Evolutionary conservation across 2,888 invertebrate species (phyloP).

Genomic region (Clunio marinus): DNA sequence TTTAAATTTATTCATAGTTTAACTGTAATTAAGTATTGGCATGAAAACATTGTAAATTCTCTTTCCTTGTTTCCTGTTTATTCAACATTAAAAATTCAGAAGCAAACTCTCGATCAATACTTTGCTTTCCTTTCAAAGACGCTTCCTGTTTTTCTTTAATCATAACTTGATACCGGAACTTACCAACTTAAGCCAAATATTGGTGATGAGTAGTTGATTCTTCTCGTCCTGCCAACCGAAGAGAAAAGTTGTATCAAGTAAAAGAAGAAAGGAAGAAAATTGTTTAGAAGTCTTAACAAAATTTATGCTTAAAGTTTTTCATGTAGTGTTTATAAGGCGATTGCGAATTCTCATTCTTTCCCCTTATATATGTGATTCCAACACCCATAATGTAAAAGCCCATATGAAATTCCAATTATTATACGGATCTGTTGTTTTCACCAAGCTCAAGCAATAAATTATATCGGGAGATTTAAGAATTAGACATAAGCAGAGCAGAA

Average conservation of each 20-base stretch:
- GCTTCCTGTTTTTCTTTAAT: neutral
- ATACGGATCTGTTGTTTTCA: constrained; percentile 27
- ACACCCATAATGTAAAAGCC: too few species aligned
- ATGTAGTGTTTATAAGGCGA: neutral
- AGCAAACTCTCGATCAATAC: neutral
- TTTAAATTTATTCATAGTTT: neutral
- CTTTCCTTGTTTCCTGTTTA: neutral
- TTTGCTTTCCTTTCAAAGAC: neutral
- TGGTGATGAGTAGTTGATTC: constrained; percentile 71
- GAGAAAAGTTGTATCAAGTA: neutral
- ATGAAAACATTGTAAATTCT: neutral
- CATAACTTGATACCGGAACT: constrained; percentile 41
- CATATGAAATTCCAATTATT: constrained; percentile 31
- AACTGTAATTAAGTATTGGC: too few species aligned
- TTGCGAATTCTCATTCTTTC: neutral
- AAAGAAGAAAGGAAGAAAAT: neutral
- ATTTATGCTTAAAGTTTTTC: constrained; percentile 2
- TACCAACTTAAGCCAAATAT: constrained; percentile 63
- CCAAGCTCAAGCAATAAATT: constrained; percentile 14
- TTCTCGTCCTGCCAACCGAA: constrained; percentile 69
- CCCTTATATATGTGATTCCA: too few species aligned
- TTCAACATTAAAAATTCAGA: neutral
- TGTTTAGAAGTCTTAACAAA: neutral
- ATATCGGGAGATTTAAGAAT: constrained; percentile 6
- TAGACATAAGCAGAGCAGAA: constrained; percentile 2